Percentiles rank a stretch among this genome's conserved stretches.
These are phyloP conservation scores for Pachyseris speciosa DNA, from an alignment of 64 coral and sea anemone genomes.

Conservation along the genomic window DNA sequence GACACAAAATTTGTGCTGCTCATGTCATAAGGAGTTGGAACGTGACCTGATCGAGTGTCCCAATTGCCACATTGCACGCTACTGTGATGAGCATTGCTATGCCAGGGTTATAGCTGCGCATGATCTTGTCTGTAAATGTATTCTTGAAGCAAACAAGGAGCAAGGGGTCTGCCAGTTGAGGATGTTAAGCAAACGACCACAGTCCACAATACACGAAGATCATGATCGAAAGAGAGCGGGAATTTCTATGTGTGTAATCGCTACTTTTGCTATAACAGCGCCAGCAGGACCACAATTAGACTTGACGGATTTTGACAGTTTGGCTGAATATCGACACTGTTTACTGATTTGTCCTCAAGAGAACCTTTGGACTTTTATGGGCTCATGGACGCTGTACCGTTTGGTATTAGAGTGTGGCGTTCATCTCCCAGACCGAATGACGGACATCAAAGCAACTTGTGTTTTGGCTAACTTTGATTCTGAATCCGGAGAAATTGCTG, in stretches of 20 bases:
- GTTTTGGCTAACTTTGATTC: not conserved
- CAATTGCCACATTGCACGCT: not conserved
- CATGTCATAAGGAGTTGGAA: not conserved
- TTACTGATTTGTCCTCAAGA: not conserved
- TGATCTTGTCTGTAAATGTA: not conserved
- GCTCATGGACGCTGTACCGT: not conserved
- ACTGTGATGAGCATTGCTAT: not conserved
- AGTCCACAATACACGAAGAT: not conserved
- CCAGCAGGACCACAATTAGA: too few species aligned
- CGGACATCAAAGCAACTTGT: not conserved
- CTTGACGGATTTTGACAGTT: too few species aligned
- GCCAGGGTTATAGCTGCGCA: not conserved
- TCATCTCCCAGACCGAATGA: not conserved
- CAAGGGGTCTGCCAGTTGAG: not conserved
- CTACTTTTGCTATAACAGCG: not conserved
- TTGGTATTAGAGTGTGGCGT: not conserved
- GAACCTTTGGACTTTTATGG: not conserved
- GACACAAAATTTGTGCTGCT: not conserved
- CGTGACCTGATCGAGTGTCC: not conserved
- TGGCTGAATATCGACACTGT: not conserved
- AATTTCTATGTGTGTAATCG: not conserved
- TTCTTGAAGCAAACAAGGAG: not conserved
- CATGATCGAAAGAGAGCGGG: not conserved
- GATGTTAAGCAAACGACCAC: rapidly evolving
- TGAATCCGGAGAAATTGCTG: not conserved